These are phyloP conservation scores for Rhamphomyia laevipes DNA, from an alignment of 2,888 invertebrate genomes.

Conservation along the genomic window DNA sequence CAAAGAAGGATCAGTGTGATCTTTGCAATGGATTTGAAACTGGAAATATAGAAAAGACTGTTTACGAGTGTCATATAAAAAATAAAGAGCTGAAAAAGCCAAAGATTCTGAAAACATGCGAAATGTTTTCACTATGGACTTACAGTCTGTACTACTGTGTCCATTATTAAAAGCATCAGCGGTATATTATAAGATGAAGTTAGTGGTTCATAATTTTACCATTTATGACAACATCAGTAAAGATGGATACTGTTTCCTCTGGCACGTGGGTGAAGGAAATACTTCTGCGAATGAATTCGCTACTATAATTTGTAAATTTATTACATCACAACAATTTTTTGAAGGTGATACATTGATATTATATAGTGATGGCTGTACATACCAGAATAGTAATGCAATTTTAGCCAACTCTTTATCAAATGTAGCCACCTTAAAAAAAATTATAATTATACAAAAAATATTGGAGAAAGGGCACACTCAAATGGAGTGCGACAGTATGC, in stretches of 20 bases:
- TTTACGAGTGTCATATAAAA: not conserved
- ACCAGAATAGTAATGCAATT: not conserved
- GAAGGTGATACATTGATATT: not conserved
- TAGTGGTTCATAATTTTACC: not conserved
- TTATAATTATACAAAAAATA: not conserved
- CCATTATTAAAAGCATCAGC: not conserved
- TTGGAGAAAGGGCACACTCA: not conserved
- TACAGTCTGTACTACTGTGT: not conserved
- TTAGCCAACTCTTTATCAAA: not conserved
- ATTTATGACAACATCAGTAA: not conserved
- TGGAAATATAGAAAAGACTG: not conserved
- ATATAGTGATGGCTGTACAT: slow-evolving; percentile 1
- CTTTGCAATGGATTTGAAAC: not conserved
- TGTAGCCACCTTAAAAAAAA: not conserved
- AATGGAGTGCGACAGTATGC: not conserved
- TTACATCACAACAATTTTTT: not conserved
- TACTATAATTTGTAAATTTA: not conserved
- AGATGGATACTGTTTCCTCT: not conserved
- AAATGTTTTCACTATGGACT: not conserved
- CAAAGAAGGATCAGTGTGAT: not conserved
- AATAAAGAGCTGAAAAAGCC: not conserved
- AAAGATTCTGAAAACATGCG: not conserved
- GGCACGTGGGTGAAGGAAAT: not conserved
- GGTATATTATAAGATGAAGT: not conserved
- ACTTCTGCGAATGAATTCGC: not conserved